Evolutionary conservation across 2,113 vertebrate species (phyloP), one percentile per base, ranked within the genome.

Genomic region (Pseudorasbora parva): DNA sequence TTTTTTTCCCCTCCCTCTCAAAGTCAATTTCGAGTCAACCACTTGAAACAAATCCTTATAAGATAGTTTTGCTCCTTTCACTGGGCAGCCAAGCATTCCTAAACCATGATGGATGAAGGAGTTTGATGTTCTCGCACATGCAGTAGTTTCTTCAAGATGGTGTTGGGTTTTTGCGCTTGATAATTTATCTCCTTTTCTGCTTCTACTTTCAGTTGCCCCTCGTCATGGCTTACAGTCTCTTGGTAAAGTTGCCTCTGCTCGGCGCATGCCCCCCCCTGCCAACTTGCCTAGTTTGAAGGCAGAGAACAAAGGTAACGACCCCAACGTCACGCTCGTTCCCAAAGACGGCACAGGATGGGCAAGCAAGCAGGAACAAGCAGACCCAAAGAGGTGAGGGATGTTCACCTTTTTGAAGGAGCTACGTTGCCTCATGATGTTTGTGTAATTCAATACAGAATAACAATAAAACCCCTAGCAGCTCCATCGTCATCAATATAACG

Each of bases 341-440:
- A 97, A 96, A 97, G 97, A 98, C 96, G 97, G 97, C 93, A 96
- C 97, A 97, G 96, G 97, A 98, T 98, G 97, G 97, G 97, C 96
- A 96, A 98, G 96, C 97, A 98, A 97, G 95, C 96, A 95, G 96
- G 97, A 98, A 90, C 94, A 91, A 95, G 94, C 95, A 92, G 96
- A 98, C 96, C 96, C 95, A 97, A 98, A 97, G 97, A 97, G 96
- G 97, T 97, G 84, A 89, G 85, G 14, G 21, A 27, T 45, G 8
- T 41, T 51, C 45, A 7, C 21, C 21, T n/a, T 71, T 45, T 11
- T 66, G 30, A 66, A 66, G 30, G 15, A 21, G 64, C 17, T 37
- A 66, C 17, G 2, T 21, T 37, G 3, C 8, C 17, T 66, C 62
- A 66, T 66, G 62, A 23, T 43, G 43, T 45, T 23, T 72, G 15